A percentile compares a stretch with the other conserved stretches of the same genome.
phyloP scores from a whole-genome alignment of 2,113 vertebrate genomes.

The Podocnemis expansa region DNA sequence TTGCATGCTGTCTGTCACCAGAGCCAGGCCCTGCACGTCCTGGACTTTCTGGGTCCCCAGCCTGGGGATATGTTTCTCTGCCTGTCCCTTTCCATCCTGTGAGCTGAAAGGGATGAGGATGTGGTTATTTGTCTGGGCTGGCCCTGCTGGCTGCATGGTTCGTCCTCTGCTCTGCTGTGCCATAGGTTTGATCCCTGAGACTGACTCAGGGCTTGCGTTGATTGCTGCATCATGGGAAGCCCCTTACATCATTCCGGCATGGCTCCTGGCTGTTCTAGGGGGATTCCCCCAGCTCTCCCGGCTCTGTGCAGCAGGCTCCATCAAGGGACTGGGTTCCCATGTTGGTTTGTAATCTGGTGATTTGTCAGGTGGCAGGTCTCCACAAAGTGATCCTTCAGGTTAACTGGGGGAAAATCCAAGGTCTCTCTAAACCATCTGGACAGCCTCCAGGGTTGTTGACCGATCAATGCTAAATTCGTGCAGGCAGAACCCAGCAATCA shows the following conservation, averaged over 20 bases:
- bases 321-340: background rate
- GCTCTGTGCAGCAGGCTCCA: background rate
- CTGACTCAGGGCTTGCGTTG: background rate
- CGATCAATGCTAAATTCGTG: background rate
- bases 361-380: rapidly evolving
- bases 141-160: background rate
- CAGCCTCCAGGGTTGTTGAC: background rate
- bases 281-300: background rate
- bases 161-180: background rate
- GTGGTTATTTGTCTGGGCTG: background rate
- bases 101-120: background rate
- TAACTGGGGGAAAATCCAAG: background rate
- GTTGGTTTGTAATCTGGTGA: background rate
- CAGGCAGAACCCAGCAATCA: background rate
- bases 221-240: background rate
- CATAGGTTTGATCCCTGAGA: background rate
- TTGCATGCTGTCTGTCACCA: background rate
- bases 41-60: background rate
- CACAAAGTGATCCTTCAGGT: background rate
- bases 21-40: background rate
- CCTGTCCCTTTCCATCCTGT: background rate
- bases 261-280: background rate
- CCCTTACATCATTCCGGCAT: background rate
- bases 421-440: background rate
- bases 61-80: background rate